Conservation (phyloP, 2,113 vertebrate species). For the Elachura formosa region DNA sequence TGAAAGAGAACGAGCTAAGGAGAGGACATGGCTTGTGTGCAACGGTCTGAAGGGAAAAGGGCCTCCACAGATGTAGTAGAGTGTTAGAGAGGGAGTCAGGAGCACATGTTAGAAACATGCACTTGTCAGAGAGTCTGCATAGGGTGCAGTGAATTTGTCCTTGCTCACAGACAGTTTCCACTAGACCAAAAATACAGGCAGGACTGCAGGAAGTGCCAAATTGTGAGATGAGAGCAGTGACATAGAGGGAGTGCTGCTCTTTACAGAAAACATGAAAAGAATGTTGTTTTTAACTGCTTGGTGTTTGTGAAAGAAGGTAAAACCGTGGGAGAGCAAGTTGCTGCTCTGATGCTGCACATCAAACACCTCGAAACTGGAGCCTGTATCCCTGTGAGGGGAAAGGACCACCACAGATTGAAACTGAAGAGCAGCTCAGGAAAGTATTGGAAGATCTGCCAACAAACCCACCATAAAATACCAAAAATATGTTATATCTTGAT, state of each 20-base stretch:
- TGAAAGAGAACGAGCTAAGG: neutral
- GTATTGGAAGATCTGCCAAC: neutral
- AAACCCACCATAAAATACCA: neutral
- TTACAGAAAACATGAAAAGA: neutral
- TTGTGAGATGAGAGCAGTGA: neutral
- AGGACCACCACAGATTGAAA: neutral
- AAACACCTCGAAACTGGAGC: neutral
- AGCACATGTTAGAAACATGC: neutral
- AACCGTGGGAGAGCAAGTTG: neutral
- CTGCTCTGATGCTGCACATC: neutral
- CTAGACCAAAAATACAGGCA: neutral
- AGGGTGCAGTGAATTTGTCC: neutral
- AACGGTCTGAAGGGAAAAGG: neutral
- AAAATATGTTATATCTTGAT: neutral
- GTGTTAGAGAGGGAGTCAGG: neutral
- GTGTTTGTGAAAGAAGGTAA: neutral
- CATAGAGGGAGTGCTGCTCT: neutral
- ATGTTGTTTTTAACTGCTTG: neutral
- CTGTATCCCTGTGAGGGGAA: neutral
- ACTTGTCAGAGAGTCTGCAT: accelerated
- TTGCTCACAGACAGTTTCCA: neutral
- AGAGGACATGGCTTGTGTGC: neutral
- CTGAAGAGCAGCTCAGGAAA: neutral
- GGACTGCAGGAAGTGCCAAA: neutral
- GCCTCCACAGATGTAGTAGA: neutral